A percentile compares a stretch with the other conserved stretches of the same genome.
Evolutionary conservation across 2,888 invertebrate species (phyloP).

Genomic region (Idaea biselata): DNA sequence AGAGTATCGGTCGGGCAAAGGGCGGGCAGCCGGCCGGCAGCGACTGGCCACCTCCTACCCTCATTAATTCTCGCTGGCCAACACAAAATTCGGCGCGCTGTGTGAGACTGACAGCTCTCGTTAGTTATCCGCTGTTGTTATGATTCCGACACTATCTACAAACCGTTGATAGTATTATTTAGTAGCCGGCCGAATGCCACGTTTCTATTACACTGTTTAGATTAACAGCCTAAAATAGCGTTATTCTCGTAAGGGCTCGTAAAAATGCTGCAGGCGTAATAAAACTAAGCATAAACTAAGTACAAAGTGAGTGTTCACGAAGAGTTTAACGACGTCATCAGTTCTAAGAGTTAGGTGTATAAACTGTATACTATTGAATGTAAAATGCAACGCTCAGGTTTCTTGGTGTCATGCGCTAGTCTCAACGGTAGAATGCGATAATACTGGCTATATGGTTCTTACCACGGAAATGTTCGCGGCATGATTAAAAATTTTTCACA

Average conservation of each 20-base stretch:
- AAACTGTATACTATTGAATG: constrained; percentile 41
- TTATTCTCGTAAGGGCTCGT: constrained; percentile 20
- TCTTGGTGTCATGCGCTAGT: constrained; percentile 29
- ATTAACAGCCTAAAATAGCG: constrained; percentile 26
- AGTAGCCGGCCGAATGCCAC: constrained; percentile 30
- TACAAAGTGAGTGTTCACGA: constrained; percentile 53
- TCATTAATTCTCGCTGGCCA: constrained; percentile 56
- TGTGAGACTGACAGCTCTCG: constrained; percentile 64
- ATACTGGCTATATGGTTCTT: constrained; percentile 19
- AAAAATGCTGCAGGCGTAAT: constrained; percentile 43
- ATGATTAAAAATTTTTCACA: constrained; percentile 23
- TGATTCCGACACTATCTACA: constrained; percentile 56
- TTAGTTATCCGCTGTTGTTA: constrained; percentile 61
- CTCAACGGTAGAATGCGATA: constrained; percentile 14
- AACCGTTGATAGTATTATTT: constrained; percentile 46
- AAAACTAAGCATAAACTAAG: constrained; percentile 57
- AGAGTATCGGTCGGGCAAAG: constrained; percentile 29
- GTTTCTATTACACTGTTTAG: constrained; percentile 29
- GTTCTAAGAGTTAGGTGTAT: constrained; percentile 50
- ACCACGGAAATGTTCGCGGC: constrained; percentile 22
- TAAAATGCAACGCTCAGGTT: constrained; percentile 39
- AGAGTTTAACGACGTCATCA: constrained; percentile 55
- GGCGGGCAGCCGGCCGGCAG: constrained; percentile 38
- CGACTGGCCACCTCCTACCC: constrained; percentile 26
- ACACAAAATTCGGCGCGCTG: constrained; percentile 49